phyloP scores from a whole-genome alignment of 2,888 invertebrate genomes.

The Eretmocerus hayati region DNA sequence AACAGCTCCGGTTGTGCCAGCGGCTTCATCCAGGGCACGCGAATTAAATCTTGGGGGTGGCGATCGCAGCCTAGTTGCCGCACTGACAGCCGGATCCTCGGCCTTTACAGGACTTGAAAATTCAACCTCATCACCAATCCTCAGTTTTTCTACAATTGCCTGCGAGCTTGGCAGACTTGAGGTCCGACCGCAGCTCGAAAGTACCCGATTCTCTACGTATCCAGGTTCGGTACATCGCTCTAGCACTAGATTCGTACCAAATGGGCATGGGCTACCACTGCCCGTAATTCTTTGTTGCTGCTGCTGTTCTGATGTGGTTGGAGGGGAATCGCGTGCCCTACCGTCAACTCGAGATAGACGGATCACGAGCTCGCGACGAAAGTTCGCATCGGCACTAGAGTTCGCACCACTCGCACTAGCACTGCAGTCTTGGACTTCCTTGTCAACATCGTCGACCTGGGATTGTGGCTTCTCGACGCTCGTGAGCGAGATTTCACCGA shows the following conservation, averaged over 20 bases:
- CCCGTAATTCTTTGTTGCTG: not conserved
- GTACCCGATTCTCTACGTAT: not conserved
- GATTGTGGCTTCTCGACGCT: not conserved
- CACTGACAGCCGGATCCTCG: constrained; percentile 33
- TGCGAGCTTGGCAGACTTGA: not conserved
- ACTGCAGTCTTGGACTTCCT: not conserved
- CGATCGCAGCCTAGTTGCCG: constrained; percentile 31
- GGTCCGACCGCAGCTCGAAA: not conserved
- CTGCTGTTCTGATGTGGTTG: not conserved
- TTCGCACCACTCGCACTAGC: not conserved
- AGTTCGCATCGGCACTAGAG: not conserved
- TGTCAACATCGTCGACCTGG: not conserved
- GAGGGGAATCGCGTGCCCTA: not conserved
- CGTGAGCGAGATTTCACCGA: constrained; percentile 41
- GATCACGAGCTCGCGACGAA: constrained; percentile 25
- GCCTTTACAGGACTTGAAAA: constrained; percentile 6
- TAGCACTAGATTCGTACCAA: not conserved
- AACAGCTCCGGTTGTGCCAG: constrained; percentile 38
- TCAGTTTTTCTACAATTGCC: constrained; percentile 16
- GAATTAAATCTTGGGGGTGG: constrained; percentile 25
- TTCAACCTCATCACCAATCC: constrained; percentile 22
- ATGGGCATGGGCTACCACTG: not conserved
- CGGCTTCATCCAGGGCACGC: constrained; percentile 26
- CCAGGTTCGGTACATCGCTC: constrained; percentile 10
- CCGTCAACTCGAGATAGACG: constrained; percentile 32